These are phyloP conservation scores for Andrena haemorrhoa DNA, from an alignment of 2,888 invertebrate genomes.

Conservation along the genomic window DNA sequence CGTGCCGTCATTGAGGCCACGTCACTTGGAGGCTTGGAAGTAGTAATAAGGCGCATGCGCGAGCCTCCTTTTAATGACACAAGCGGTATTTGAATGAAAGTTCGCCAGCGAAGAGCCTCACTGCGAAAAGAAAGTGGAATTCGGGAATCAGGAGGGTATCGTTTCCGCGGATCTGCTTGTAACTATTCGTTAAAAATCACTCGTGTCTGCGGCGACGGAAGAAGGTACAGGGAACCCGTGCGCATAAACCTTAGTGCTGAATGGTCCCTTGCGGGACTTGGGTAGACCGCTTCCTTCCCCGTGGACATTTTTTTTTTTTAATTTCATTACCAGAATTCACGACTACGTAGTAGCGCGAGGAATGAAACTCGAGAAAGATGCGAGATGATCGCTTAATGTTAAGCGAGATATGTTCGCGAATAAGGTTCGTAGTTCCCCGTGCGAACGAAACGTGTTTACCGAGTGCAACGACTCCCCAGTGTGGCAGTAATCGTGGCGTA, in stretches of 20 bases:
- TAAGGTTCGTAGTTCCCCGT: neutral
- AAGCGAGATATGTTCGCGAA: neutral
- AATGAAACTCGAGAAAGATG: neutral
- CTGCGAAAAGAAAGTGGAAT: neutral
- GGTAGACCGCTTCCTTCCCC: too few relatives aligned
- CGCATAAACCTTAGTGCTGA: too few relatives aligned
- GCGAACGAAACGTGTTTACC: neutral
- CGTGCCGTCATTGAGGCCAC: slow-evolving; percentile 68
- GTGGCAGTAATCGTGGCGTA: slow-evolving; percentile 13
- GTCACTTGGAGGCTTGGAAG: slow-evolving; percentile 61
- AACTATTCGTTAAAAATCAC: too few relatives aligned
- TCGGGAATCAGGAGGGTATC: too few relatives aligned
- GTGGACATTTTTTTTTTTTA: too few relatives aligned
- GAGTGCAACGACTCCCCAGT: neutral
- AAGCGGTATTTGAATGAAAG: slow-evolving; percentile 38
- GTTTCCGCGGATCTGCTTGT: too few relatives aligned
- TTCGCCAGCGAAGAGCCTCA: neutral
- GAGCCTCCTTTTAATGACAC: slow-evolving; percentile 6
- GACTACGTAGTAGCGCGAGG: too few relatives aligned
- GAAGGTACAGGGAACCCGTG: too few relatives aligned
- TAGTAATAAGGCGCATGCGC: slow-evolving; percentile 52
- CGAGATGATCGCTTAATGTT: neutral
- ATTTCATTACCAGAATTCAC: too few relatives aligned
- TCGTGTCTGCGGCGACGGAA: too few relatives aligned
- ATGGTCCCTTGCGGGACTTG: too few relatives aligned